Percentiles rank a stretch among this genome's conserved stretches.
phyloP scores from a whole-genome alignment of 2,888 invertebrate species.

The Andrena bucephala region DNA sequence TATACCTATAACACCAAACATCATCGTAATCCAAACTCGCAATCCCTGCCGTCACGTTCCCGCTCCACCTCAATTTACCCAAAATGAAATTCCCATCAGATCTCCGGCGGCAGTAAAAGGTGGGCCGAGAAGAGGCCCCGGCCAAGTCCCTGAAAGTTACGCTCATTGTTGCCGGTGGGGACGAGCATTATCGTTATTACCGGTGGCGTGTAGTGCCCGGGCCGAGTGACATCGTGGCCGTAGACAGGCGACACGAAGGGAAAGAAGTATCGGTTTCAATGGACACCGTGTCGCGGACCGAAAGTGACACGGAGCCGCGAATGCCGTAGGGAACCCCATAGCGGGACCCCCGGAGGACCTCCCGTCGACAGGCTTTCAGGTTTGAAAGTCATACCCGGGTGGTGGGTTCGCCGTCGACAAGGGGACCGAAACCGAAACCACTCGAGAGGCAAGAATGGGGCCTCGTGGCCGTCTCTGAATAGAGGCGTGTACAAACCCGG shows the following conservation, averaged over 20 bases:
- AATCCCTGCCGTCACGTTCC: not conserved
- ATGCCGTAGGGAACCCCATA: slow-evolving; percentile 68
- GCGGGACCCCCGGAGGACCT: slow-evolving; percentile 75
- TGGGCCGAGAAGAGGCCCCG: not conserved
- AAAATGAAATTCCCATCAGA: not conserved
- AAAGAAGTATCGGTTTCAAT: slow-evolving; percentile 81
- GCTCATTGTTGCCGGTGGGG: slow-evolving; percentile 14
- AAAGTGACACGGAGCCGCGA: slow-evolving; percentile 73
- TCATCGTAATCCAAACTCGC: not conserved
- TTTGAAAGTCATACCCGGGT: slow-evolving; percentile 80
- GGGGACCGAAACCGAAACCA: slow-evolving; percentile 79
- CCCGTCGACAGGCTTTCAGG: slow-evolving; percentile 79
- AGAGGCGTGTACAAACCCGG: slow-evolving; percentile 69
- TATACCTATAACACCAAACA: not conserved
- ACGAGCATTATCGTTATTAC: slow-evolving; percentile 68
- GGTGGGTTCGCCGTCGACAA: slow-evolving; percentile 60
- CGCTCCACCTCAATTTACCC: not conserved
- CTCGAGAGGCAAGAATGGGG: slow-evolving; percentile 76
- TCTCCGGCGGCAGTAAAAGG: not conserved
- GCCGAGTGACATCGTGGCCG: slow-evolving; percentile 27
- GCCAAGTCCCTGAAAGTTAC: slow-evolving; percentile 3
- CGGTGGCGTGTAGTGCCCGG: slow-evolving; percentile 22
- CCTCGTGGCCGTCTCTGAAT: slow-evolving; percentile 68
- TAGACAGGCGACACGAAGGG: slow-evolving; percentile 39
- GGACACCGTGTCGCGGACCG: slow-evolving; percentile 71